Evolutionary conservation across 2,113 vertebrate species (phyloP).

Genomic region (Bufo bufo): DNA sequence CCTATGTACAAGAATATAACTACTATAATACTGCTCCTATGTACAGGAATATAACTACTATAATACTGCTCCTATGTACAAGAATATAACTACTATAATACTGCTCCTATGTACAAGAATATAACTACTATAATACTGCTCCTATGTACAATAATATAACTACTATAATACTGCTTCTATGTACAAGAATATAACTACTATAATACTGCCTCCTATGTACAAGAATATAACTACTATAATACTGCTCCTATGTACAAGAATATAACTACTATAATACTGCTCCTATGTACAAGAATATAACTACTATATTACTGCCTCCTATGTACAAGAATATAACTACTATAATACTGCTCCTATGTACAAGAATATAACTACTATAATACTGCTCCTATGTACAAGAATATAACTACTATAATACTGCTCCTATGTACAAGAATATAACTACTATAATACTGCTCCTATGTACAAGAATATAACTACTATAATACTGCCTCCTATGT

Average conservation of each 20-base stretch:
- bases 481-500: neutral
- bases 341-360: conserved; percentile 3
- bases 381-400: too few relatives aligned
- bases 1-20: too few relatives aligned
- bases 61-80: too few relatives aligned
- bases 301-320: too few relatives aligned
- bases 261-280: too few relatives aligned
- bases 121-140: too few relatives aligned
- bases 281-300: too few relatives aligned
- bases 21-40: too few relatives aligned
- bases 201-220: neutral
- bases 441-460: neutral
- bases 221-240: neutral
- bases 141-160: neutral
- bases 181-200: neutral
- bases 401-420: too few relatives aligned
- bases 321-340: conserved; percentile 3
- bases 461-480: neutral
- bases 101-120: too few relatives aligned
- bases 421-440: neutral
- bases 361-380: neutral
- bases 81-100: too few relatives aligned
- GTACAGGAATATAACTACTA: neutral
- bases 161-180: neutral
- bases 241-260: neutral